Evolutionary conservation across 1,140 invertebrate species (phyloP).

Genomic region (Pseudobourletiella spinata): DNA sequence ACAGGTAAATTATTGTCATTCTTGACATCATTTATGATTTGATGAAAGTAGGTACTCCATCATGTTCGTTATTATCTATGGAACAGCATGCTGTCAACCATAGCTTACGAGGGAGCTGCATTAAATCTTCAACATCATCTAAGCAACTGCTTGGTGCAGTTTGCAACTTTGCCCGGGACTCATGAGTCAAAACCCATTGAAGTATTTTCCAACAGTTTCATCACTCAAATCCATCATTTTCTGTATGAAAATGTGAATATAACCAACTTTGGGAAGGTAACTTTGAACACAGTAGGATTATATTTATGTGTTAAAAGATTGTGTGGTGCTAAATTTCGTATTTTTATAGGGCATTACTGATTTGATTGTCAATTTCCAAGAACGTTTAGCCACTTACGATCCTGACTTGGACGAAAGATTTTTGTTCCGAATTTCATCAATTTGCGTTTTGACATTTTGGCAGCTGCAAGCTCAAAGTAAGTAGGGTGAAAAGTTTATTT

Average conservation of each 20-base stretch:
- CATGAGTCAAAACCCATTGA: constrained; percentile 21
- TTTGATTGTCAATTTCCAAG: constrained; percentile 22
- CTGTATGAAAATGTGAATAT: constrained; percentile 4
- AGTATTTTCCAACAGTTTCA: constrained; percentile 15
- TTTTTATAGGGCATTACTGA: not conserved
- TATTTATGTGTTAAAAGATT: not conserved
- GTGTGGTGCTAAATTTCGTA: not conserved
- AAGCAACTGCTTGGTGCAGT: constrained; percentile 19
- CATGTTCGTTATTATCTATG: constrained; percentile 6
- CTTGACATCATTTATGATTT: constrained; percentile 1
- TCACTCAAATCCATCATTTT: constrained; percentile 13
- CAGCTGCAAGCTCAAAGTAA: constrained; percentile 23
- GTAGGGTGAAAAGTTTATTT: not conserved
- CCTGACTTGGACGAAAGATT: constrained; percentile 28
- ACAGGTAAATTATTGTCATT: constrained; percentile 24
- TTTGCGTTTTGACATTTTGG: constrained; percentile 29
- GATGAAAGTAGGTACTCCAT: not conserved
- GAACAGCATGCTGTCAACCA: constrained; percentile 16
- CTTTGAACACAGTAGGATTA: no score
- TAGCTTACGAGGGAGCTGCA: constrained; percentile 25
- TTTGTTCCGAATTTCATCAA: constrained; percentile 22
- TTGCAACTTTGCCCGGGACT: constrained; percentile 19
- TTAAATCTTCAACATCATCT: constrained; percentile 22
- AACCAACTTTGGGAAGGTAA: constrained; percentile 10
- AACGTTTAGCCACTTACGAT: constrained; percentile 18